phyloP scores from a whole-genome alignment of 2,797 vertebrate genomes.

The Amblyraja radiata region DNA sequence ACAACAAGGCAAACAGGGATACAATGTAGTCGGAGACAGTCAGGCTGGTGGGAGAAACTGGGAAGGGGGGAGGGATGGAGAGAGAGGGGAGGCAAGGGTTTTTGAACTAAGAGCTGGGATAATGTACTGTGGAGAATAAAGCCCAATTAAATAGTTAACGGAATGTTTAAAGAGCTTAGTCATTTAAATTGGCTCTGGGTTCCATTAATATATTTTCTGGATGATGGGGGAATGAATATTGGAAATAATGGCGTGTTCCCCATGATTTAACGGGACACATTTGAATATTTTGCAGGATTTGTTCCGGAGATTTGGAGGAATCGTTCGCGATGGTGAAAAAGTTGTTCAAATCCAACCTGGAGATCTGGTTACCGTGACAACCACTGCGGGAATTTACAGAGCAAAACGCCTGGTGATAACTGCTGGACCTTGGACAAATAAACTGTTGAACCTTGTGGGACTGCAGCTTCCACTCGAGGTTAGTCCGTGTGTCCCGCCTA shows the following conservation, averaged over 20 bases:
- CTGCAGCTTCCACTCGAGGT: conserved; percentile 76
- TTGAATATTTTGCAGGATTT: conserved; percentile 54
- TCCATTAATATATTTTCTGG: conserved; percentile 26
- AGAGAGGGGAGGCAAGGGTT: too few species aligned
- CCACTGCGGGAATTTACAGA: conserved; percentile 58
- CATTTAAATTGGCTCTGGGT: neutral
- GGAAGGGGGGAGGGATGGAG: too few species aligned
- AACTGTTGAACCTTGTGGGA: conserved; percentile 60
- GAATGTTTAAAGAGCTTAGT: neutral
- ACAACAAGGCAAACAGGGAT: too few species aligned
- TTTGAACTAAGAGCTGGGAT: too few species aligned
- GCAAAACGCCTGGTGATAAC: conserved; percentile 71
- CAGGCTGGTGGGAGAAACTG: too few species aligned
- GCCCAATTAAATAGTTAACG: neutral
- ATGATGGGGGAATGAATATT: conserved; percentile 6
- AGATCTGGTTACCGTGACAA: conserved; percentile 59
- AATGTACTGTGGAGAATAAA: neutral
- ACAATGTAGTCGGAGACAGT: too few species aligned
- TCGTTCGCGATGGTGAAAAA: conserved; percentile 68
- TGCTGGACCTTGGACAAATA: conserved; percentile 75
- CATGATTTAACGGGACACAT: neutral
- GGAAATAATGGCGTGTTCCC: conserved; percentile 18
- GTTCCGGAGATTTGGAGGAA: conserved; percentile 64
- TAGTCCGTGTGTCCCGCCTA: neutral
- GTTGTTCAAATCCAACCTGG: conserved; percentile 72